Evolutionary conservation across 2,113 vertebrate genomes (phyloP).

Genomic region (Galeopterus variegatus): DNA sequence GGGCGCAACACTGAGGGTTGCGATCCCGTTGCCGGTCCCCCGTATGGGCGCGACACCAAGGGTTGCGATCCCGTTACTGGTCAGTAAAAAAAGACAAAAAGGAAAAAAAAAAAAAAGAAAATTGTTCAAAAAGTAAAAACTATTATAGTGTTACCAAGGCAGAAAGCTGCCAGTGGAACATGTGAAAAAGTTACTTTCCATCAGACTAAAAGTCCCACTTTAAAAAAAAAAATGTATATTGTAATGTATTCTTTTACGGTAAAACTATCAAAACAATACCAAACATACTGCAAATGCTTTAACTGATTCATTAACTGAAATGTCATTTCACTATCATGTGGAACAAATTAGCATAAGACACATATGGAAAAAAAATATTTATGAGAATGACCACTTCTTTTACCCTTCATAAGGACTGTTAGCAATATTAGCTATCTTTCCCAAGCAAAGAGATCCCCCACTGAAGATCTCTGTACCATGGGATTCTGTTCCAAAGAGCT

Average conservation of each 20-base stretch:
- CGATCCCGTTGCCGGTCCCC: no score
- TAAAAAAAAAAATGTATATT: neutral
- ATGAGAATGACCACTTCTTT: neutral
- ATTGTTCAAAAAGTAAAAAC: neutral
- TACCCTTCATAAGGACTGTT: neutral
- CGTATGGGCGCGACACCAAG: no score
- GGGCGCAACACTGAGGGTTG: no score
- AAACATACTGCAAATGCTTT: conserved; percentile 3
- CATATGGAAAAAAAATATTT: conserved; percentile 7
- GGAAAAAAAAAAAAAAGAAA: conserved; percentile 11
- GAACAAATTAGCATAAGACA: conserved; percentile 6
- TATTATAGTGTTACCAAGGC: neutral
- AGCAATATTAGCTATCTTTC: neutral
- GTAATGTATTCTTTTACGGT: neutral
- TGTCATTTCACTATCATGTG: neutral
- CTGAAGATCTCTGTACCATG: neutral
- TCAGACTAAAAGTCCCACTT: neutral
- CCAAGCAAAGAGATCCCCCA: neutral
- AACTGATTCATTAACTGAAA: conserved; percentile 1
- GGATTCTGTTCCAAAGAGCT: neutral
- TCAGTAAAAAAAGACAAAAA: no score
- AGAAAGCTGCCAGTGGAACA: conserved; percentile 60
- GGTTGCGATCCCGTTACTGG: no score
- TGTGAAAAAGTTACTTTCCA: neutral
- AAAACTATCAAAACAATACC: conserved; percentile 16